Conservation (phyloP, 1,140 invertebrate genomes). For the Eciton burchellii region DNA sequence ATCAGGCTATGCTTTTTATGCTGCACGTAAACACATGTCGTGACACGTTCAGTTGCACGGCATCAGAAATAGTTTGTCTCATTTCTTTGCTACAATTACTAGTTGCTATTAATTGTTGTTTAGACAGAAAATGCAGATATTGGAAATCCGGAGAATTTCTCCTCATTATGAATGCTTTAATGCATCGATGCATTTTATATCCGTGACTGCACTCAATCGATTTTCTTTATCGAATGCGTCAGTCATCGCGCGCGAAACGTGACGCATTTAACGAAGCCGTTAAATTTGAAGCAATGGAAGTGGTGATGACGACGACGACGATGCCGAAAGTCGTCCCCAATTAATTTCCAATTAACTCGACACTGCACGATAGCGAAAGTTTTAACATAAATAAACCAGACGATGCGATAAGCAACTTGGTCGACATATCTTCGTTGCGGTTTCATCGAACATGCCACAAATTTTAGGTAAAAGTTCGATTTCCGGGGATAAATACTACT, state of each 20-base stretch:
- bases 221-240: constrained; percentile 29
- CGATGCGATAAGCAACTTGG: constrained; percentile 43
- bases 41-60: too few relatives aligned
- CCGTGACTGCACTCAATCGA: neutral
- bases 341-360: constrained; percentile 59
- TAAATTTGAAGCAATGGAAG: constrained; percentile 16
- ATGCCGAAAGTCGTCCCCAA: constrained; percentile 25
- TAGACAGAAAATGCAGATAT: neutral
- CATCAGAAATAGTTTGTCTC: too few relatives aligned
- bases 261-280: neutral
- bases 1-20: too few relatives aligned
- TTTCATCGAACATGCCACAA: neutral
- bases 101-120: too few relatives aligned
- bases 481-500: neutral
- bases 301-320: constrained; percentile 1
- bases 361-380: constrained; percentile 34
- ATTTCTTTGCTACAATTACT: too few relatives aligned
- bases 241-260: constrained; percentile 14
- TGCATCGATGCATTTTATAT: neutral
- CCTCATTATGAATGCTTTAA: neutral
- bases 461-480: constrained; percentile 1
- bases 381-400: constrained; percentile 56
- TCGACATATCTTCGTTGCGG: constrained; percentile 3
- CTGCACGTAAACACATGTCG: too few relatives aligned
- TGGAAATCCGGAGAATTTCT: neutral